phyloP scores from a whole-genome alignment of 2,888 invertebrate genomes.

The Sinotaia quadrata region DNA sequence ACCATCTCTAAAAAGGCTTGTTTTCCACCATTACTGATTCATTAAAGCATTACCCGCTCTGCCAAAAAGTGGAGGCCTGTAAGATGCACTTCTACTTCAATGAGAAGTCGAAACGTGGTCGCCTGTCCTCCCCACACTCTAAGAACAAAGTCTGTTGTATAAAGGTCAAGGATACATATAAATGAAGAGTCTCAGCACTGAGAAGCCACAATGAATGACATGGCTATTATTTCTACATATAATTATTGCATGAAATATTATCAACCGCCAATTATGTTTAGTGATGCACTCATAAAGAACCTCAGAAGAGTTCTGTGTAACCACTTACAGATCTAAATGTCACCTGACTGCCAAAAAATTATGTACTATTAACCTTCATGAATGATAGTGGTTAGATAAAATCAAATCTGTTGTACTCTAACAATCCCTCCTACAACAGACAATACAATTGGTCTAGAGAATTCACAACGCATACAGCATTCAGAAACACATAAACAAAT shows the following conservation, averaged over 20 bases:
- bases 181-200: background rate
- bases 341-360: background rate
- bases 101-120: constrained; percentile 70
- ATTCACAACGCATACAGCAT: too few relatives aligned
- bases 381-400: too few relatives aligned
- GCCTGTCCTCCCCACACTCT: constrained; percentile 58
- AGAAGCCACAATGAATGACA: constrained; percentile 7
- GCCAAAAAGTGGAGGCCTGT: constrained; percentile 82
- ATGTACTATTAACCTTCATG: too few relatives aligned
- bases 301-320: background rate
- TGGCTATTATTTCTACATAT: background rate
- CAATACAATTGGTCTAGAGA: too few relatives aligned
- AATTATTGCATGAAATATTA: too few relatives aligned
- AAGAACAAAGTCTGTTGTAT: constrained; percentile 48
- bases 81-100: constrained; percentile 89
- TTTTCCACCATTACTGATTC: background rate
- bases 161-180: background rate
- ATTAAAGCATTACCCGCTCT: constrained; percentile 57
- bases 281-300: background rate
- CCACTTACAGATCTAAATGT: background rate
- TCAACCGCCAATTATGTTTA: background rate
- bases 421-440: too few relatives aligned
- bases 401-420: too few relatives aligned
- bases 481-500: too few relatives aligned
- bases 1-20: too few relatives aligned